phyloP scores from a whole-genome alignment of 1,140 invertebrate species.

The Lepidurus apus region DNA sequence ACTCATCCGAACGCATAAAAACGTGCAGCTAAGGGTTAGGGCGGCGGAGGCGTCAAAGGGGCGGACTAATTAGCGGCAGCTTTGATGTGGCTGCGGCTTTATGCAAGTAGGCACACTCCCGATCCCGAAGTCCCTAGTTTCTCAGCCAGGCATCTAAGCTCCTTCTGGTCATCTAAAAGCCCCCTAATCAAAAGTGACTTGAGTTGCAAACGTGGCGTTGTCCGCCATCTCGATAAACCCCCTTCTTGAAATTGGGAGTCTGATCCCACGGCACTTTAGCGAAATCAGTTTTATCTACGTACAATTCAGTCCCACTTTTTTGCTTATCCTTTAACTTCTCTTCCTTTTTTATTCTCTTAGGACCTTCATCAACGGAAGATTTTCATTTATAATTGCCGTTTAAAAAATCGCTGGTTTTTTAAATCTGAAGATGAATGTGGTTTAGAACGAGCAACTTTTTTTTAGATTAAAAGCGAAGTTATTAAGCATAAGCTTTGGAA shows the following conservation, averaged over 20 bases:
- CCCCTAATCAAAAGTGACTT: not conserved
- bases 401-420: too few relatives aligned
- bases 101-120: slow-evolving; percentile 18
- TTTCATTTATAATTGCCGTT: too few relatives aligned
- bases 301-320: too few relatives aligned
- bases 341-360: too few relatives aligned
- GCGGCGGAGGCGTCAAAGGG: slow-evolving; percentile 15
- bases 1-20: slow-evolving; percentile 1
- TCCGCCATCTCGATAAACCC: not conserved
- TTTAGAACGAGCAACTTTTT: too few relatives aligned
- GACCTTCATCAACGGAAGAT: too few relatives aligned
- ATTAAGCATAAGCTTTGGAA: too few relatives aligned
- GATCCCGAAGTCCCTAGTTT: not conserved
- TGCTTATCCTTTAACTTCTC: too few relatives aligned
- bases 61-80: slow-evolving; percentile 17
- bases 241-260: not conserved
- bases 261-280: too few relatives aligned
- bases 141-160: not conserved
- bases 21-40: slow-evolving; percentile 5
- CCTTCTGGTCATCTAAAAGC: not conserved
- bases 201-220: not conserved
- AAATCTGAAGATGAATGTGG: too few relatives aligned
- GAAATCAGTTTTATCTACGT: too few relatives aligned
- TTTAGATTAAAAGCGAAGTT: too few relatives aligned
- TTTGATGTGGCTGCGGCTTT: slow-evolving; percentile 6